Base-by-base conservation (phyloP, 2,113 vertebrate genomes). In the Ellobius talpinus region DNA sequence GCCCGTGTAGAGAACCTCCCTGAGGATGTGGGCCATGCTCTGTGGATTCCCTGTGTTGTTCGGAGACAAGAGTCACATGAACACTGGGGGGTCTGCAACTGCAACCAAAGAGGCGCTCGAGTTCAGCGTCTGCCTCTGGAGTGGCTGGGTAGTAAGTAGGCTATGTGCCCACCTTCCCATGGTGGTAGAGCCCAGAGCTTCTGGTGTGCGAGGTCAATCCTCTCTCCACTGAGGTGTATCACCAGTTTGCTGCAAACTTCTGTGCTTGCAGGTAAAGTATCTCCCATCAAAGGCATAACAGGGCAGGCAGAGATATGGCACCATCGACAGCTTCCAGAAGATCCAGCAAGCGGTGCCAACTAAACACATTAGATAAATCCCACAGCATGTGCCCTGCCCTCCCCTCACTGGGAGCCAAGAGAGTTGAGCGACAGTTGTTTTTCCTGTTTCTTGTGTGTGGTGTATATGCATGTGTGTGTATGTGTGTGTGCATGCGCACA, bases 1-100 rank as follows among this genome's bases (percentile, higher is more conserved):
- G 5, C 5, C 13, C 72, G 31, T 13, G 0, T 39, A 23, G 19
- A 16, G 36, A 33, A 0, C 17, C 5, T 42, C 33, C 21, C 31
- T 42, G 47, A 66, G 45, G 6, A 7, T 42, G 55, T 39, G 55
- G 10, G 14, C 36, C 10, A 0, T 26, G 66, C 13, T n/a, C 33
- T 66, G 42, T 87, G 84, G 39, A 24, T 19, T 87, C 63, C 63
- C 33, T 50, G 16, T 66, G 24, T 14, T 24, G 31, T 24, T 50
- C 31, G 26, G 21, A 36, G 65, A n/a, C 6, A 33, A 33, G 45
- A 19, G 65, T 50, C 42, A 1, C 42, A 12, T 86, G 26, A 45
- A 42, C 24, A 6, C 13, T 31, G 50, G 61, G 63, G 12, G 77
- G 7, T 47, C 39, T 86, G 84, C 4, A 21, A 29, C 84, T 66